A percentile compares a stretch with the other conserved stretches of the same genome.
Conservation (phyloP, 2,113 vertebrate genomes). For the Gobiocypris rarus region DNA sequence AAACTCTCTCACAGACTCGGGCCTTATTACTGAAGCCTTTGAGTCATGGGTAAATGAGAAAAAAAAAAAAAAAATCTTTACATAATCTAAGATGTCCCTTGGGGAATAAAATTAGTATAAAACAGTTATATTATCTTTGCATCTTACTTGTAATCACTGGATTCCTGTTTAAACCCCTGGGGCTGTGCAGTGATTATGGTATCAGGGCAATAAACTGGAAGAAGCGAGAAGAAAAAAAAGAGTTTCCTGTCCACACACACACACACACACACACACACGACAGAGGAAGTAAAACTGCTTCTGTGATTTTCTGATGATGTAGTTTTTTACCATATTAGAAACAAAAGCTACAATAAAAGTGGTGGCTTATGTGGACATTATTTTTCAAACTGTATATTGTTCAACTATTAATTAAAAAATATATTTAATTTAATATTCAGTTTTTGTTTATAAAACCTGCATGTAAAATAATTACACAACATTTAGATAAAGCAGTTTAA, state of each 20-base stretch:
- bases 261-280: not conserved
- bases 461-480: not conserved
- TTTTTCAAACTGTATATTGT: not conserved
- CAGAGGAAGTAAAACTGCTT: constrained; percentile 41
- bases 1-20: not conserved
- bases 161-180: not conserved
- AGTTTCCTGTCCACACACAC: constrained; percentile 7
- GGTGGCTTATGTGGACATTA: not conserved
- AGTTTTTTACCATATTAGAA: not conserved
- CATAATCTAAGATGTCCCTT: not conserved
- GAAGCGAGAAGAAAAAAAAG: not conserved
- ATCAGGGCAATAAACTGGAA: constrained; percentile 16
- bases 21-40: not conserved
- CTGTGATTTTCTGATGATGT: not conserved
- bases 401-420: not conserved
- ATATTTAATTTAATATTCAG: not conserved
- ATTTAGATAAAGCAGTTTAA: not conserved
- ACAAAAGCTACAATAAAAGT: not conserved
- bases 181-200: not conserved
- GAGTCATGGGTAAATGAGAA: not conserved
- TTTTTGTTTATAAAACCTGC: not conserved
- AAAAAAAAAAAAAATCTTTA: not conserved
- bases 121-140: not conserved
- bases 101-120: not conserved
- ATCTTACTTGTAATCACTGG: not conserved